Evolutionary conservation across 37 sponge, comb jelly and placozoan genomes (phyloP).

Genomic region (Aphrocallistes beatrix): DNA sequence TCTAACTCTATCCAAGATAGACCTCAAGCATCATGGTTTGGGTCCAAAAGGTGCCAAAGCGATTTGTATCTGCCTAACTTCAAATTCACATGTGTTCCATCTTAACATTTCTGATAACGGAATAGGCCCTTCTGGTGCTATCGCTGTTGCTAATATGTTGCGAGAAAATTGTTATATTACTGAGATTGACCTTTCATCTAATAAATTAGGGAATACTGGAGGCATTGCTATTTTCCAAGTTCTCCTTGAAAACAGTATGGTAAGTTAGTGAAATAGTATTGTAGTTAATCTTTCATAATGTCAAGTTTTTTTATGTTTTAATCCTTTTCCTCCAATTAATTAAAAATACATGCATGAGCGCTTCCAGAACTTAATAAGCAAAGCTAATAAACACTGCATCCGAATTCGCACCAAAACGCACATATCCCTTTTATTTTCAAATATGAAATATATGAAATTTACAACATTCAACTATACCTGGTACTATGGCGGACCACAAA

Average conservation of each 20-base stretch:
- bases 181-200: constrained; percentile 72
- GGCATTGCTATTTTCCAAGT: constrained; percentile 29
- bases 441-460: too few relatives aligned
- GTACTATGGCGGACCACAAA: too few relatives aligned
- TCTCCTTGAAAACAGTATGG: not conserved
- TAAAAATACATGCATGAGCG: too few relatives aligned
- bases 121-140: constrained; percentile 62
- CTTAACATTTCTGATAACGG: constrained; percentile 85
- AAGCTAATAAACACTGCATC: too few relatives aligned
- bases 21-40: constrained; percentile 74
- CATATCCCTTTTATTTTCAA: too few relatives aligned
- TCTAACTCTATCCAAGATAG: constrained; percentile 35
- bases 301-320: too few relatives aligned
- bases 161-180: constrained; percentile 93
- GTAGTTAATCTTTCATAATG: too few relatives aligned
- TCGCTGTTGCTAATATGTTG: constrained; percentile 81
- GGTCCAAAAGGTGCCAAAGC: constrained; percentile 94
- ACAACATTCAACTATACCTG: too few relatives aligned
- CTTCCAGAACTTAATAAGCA: too few relatives aligned
- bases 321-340: too few relatives aligned
- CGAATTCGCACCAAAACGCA: too few relatives aligned
- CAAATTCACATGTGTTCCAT: constrained; percentile 67
- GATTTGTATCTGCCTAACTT: constrained; percentile 56
- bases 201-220: constrained; percentile 52
- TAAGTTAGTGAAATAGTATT: too few relatives aligned